Base-by-base conservation (phyloP, 1,140 invertebrate genomes). In the Calliphora vicina region DNA sequence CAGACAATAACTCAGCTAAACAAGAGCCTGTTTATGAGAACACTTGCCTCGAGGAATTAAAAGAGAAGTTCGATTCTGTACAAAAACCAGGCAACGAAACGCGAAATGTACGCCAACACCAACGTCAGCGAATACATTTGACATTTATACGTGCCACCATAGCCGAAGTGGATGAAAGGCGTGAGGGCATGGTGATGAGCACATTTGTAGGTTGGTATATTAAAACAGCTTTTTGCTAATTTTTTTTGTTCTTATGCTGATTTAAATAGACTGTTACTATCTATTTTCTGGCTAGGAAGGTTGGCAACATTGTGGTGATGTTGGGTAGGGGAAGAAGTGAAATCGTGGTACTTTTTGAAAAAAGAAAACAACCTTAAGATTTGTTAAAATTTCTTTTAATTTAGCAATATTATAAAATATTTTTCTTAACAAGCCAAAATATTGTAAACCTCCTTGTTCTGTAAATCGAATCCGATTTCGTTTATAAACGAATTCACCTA, bases 161-260 rank as follows among this genome's bases (percentile, higher is more conserved):
- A 25, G 84, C 74, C 73, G 82, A 84, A 17, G 25, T 10, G 1
- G 61, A 86, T 27, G 67, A 80, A 35, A 67, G 81, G 61, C 80
- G 83, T 12, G 85, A 85, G 82, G 84, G 83, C 43, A 86, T 86
- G 85, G 84, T 86, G 84, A 86, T 89, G 84, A 88, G 87, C 85
- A 89, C 88, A 35, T 89, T 89, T 86, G 85, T 89, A 87, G 88
- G 88, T 90, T 86, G 82, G 88, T 87, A 20, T 15, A 71, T n/a
- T 71, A 8, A 35, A 8, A 10, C 10, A 35, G 35, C 10, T 35
- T 8, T 35, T 81, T 20, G 25, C 17, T 8, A 25, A 76, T 15
- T 27, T 20, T 0, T n/a, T 12, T 26, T n/a, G 42, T 61, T 20
- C 25, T 26, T 50, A n/a, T 23, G 35, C n/a, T 23, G 26, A 9